phyloP scores from a whole-genome alignment of 2,888 invertebrate species.

The Antheraea assamensis region DNA sequence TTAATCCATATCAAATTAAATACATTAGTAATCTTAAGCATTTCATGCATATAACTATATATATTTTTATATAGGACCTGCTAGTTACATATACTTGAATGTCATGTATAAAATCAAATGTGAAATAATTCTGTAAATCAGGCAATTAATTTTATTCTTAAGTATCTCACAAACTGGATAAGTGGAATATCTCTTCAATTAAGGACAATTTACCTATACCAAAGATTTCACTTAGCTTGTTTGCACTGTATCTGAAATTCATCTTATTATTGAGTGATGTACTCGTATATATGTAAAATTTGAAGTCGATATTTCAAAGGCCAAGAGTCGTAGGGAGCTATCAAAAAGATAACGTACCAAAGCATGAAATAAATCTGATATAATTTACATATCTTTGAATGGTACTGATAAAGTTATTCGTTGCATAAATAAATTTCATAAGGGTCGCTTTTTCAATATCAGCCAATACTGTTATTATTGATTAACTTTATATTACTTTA shows the following conservation, averaged over 20 bases:
- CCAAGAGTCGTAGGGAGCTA: not conserved
- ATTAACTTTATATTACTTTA: too few species aligned
- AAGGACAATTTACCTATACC: too few species aligned
- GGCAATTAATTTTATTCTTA: not conserved
- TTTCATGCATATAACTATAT: too few species aligned
- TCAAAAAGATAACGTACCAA: not conserved
- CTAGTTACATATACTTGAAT: too few species aligned
- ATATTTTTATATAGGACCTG: too few species aligned
- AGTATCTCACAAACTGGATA: too few species aligned
- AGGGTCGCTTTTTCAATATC: not conserved
- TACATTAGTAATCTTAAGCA: too few species aligned
- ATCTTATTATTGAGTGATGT: not conserved
- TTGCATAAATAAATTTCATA: not conserved
- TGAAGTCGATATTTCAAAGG: not conserved
- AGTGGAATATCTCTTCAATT: too few species aligned
- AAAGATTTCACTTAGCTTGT: too few species aligned
- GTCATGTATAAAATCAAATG: not conserved
- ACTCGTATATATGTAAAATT: not conserved
- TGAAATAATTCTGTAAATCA: not conserved
- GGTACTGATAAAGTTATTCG: not conserved
- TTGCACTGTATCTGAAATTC: too few species aligned
- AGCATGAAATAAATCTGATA: not conserved
- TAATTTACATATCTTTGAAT: not conserved
- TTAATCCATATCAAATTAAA: too few species aligned
- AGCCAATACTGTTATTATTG: not conserved